Percentiles rank a stretch among this genome's conserved stretches.
Conservation (phyloP, 2,888 invertebrate species). For the Dugesia japonica region DNA sequence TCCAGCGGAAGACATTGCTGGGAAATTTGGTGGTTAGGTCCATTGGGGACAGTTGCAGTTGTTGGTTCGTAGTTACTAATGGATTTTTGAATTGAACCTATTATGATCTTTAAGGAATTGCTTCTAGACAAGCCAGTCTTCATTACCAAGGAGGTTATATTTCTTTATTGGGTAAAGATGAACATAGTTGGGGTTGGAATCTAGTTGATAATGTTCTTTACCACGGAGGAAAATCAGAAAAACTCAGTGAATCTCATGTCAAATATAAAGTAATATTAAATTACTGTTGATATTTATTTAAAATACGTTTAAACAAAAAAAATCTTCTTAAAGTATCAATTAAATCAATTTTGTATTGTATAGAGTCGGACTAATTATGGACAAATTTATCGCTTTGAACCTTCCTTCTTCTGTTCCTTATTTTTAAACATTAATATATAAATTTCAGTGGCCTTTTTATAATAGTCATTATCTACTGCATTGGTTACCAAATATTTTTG, state of each 20-base stretch:
- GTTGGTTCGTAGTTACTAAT: conserved; percentile 63
- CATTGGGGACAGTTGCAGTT: conserved; percentile 88
- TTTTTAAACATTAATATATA: no score
- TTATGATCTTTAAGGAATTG: conserved; percentile 38
- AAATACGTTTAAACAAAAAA: no score
- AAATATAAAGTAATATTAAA: conserved; percentile 20
- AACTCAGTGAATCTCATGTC: conserved; percentile 55
- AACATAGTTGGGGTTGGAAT: conserved; percentile 99
- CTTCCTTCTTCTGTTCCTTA: no score
- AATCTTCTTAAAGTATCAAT: no score
- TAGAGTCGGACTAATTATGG: no score
- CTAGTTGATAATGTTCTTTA: conserved; percentile 86
- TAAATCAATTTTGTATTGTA: no score
- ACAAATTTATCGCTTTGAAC: no score
- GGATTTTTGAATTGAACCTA: no score
- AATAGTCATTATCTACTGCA: no score
- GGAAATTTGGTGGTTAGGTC: conserved; percentile 97
- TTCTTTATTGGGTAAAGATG: conserved; percentile 77
- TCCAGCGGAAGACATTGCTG: conserved; percentile 79
- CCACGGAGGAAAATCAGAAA: conserved; percentile 63
- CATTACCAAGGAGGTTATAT: conserved; percentile 79
- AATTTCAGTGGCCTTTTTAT: no score
- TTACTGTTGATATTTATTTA: no score
- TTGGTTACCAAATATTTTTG: no score
- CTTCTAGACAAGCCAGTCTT: conserved; percentile 63